Conservation (phyloP, 2,113 vertebrate species). For the Ochotona princeps region DNA sequence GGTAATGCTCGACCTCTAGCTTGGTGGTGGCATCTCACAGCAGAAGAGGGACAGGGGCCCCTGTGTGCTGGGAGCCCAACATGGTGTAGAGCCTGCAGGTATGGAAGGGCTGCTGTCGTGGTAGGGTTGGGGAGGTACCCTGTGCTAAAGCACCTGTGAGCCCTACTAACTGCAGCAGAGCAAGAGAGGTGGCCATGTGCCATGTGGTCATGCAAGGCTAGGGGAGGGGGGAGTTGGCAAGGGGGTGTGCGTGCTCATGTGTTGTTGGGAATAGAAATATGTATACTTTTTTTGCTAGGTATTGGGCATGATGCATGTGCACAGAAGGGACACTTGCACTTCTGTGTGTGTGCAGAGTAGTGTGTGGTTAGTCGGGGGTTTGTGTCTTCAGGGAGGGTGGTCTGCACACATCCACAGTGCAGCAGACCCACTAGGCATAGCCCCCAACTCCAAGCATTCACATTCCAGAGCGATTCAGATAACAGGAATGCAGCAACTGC, state of each 20-base stretch:
- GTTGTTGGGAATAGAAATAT: background rate
- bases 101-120: background rate
- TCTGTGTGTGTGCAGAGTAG: background rate
- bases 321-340: accelerated
- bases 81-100: background rate
- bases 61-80: background rate
- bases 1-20: background rate
- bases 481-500: no score
- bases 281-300: background rate
- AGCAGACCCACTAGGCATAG: no score
- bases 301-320: background rate
- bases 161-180: background rate
- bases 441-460: no score
- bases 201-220: background rate
- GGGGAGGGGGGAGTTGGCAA: background rate
- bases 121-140: background rate
- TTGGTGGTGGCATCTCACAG: background rate
- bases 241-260: background rate
- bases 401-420: background rate
- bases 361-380: background rate
- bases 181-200: background rate
- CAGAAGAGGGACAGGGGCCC: background rate
- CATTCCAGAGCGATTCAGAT: no score
- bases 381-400: background rate
- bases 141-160: background rate